Base-by-base conservation (phyloP, 2,888 invertebrate genomes). In the Microctonus aethiopoides region DNA sequence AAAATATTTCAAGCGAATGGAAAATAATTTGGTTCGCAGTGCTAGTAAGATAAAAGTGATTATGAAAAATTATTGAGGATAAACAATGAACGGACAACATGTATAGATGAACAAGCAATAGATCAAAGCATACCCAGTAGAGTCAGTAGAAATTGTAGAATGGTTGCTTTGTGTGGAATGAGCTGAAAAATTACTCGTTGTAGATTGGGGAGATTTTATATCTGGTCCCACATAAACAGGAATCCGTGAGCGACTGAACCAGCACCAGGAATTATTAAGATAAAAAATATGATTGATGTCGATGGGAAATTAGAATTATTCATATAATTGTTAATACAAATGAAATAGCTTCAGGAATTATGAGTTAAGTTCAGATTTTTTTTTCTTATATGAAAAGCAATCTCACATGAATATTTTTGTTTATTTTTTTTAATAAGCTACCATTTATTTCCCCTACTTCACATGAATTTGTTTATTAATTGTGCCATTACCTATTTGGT, bases 221-320 rank as follows among this genome's bases (percentile, higher is more conserved):
- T 89, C 89, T 79, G 88, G 83, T 79, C 92, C 92, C 80, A 91
- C 89, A 87, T 91, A 92, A 73, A 93, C 90, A 76, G 93, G 93
- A 84, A 93, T 93, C 89, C 92, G 91, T 84, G 92, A 91, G 75
- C 91, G 91, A 86, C 90, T 90, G 79, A 89, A 89, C 85, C 89
- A 87, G 89, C 89, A 87, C 88, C 88, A 89, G 46, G 46, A 46
- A 7, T 46, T 46, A 1, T n/a, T n/a, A 16, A n/a, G 16, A 46
- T 46, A 46, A 5, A n/a, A 16, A 16, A 7, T 9, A 46, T 46
- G 4, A 16, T 46, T n/a, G 4, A 1, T 56, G 59, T 59, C 34
- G 34, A 16, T 59, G 34, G 59, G 34, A 36, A 59, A 29, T 59
- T 16, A 20, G 22, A 16, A n/a, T 41, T 20, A 60, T 20, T 36